Percentiles rank a stretch among this genome's conserved stretches.
These are phyloP conservation scores for Ashinkailepas kermadecensis DNA, from an alignment of 2,888 invertebrate species.

Conservation along the genomic window DNA sequence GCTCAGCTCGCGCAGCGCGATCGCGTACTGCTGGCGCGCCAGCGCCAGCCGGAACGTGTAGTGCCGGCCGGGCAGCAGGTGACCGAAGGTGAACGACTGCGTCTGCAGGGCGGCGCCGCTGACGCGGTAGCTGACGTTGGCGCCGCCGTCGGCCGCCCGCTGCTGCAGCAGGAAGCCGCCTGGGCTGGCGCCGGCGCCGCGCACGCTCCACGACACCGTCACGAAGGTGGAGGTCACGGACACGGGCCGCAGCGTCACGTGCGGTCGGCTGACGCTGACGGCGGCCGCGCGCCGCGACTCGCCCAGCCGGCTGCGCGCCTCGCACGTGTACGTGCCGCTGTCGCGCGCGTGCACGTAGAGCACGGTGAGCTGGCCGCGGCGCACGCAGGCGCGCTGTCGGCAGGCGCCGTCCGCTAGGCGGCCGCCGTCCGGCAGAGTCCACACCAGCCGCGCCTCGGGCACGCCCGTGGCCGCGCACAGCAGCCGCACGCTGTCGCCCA, in stretches of 20 bases:
- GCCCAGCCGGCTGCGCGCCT: not conserved
- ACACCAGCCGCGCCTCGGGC: not conserved
- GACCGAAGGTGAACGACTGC: conserved; percentile 16
- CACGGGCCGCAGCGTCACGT: not conserved
- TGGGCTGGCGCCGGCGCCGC: not conserved
- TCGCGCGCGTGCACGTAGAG: not conserved
- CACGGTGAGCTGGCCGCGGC: not conserved
- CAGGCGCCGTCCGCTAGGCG: not conserved
- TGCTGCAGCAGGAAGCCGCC: not conserved
- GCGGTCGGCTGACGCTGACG: not conserved
- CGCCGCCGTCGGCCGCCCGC: not conserved
- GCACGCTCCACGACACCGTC: conserved; percentile 11
- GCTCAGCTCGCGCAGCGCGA: not conserved
- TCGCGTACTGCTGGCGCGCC: not conserved
- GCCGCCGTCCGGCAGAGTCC: not conserved
- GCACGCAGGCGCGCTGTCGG: not conserved
- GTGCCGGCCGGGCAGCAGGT: not conserved
- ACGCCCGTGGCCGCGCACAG: not conserved
- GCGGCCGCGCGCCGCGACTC: not conserved
- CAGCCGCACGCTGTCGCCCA: not conserved
- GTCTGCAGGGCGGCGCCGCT: not conserved
- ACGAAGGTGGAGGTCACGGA: conserved; percentile 18
- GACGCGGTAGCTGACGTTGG: not conserved
- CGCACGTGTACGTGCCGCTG: conserved; percentile 2
- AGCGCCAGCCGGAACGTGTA: not conserved